Base-by-base conservation (phyloP, 92 coral and sea anemone species). In the Anthopleura xanthogrammica region DNA sequence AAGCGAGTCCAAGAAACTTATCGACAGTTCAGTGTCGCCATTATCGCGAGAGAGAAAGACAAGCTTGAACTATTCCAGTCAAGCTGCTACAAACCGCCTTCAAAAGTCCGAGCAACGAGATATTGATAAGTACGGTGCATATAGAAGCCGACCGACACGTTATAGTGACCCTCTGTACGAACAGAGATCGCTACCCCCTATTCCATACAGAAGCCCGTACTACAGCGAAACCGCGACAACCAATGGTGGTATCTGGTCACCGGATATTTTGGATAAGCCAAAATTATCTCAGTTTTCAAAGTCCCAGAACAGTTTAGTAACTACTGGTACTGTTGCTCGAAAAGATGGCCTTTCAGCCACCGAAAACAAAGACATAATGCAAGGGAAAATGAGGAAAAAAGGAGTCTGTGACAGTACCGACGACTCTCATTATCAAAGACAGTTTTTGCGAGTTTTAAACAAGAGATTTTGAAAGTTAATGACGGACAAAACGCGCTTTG, bases 371-470 rank as follows among this genome's bases (percentile, higher is more conserved):
- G 88, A 85, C 46, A 14, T 87, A 1, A 90, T 90, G 93, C 85
- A 90, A 72, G 87, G 88, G 36, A 93, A 89, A 79, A 78, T 90
- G 77, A 86, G 97, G 29, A 93, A 93, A 72, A 91, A 93, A 52
- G 97, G 82, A 5, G 97, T 93, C 24, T 90, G 91, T 50, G 97
- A 93, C 78, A 64, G 80, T 2, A 91, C 97, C 12, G 97, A 93
- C 74, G 93, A 90, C 7, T 91, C 97, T 14, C 91, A 91, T 80
- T 93, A 93, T 41, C 97, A 93, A 77, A 86, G 97, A 71, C 94
- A 93, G 80, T 93, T 93, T 87, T 79, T 93, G 36, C 91, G 97
- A 55, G 93, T 93, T 12, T 80, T 93, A 39, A 93, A 91, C 79
- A 93, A 93, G 80, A 87, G 97, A 39, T 91, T 93, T 85, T 93